Evolutionary conservation across 2,113 vertebrate species (phyloP), one percentile per base, ranked within the genome.

Genomic region (Nothocercus julius): DNA sequence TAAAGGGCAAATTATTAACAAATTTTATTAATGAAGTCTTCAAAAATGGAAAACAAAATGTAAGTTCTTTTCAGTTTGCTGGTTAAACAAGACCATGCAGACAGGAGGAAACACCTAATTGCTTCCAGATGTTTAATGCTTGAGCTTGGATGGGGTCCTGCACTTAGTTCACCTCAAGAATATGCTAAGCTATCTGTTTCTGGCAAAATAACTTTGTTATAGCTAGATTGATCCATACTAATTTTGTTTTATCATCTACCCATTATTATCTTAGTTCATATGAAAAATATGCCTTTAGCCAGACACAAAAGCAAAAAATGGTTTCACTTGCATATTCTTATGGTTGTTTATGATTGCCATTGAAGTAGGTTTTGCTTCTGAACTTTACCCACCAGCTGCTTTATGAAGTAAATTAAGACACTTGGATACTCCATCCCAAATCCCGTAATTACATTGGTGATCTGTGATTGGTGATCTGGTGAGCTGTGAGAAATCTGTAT

Each of bases 51-150:
- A 40, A 75, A 85, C 36, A 76, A 79, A 90, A 69, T 45, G 9
- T 79, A 89, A 87, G 42, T 77, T 22, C 75, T 21, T 3, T 82
- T 87, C 94, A 73, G 92, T 91, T 97, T 95, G 91, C 92, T 89
- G 63, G 87, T 96, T 75, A 87, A 94, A 91, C 79, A 85, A 95
- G 95, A 79, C 56, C 75, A 85, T 94, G 93, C 91, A 85, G 68
- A 92, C 51, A 47, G 87, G 42, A 96, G 70, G 19, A 36, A 97
- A 90, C 82, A 95, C 97, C 82, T 97, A 89, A 98, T 98, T 93
- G 92, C 76, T 98, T 97, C 96, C 97, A 98, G 75, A 98, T 98
- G 97, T 96, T 96, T 92, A 69, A 85, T 94, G 85, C 93, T 95
- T 90, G 96, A 97, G 86, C 91, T 97, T 97, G 96, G 96, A 94